Percentiles rank a stretch among this genome's conserved stretches.
Conservation (phyloP, 2,797 vertebrate genomes). For the Myioborus melanocephalus region DNA sequence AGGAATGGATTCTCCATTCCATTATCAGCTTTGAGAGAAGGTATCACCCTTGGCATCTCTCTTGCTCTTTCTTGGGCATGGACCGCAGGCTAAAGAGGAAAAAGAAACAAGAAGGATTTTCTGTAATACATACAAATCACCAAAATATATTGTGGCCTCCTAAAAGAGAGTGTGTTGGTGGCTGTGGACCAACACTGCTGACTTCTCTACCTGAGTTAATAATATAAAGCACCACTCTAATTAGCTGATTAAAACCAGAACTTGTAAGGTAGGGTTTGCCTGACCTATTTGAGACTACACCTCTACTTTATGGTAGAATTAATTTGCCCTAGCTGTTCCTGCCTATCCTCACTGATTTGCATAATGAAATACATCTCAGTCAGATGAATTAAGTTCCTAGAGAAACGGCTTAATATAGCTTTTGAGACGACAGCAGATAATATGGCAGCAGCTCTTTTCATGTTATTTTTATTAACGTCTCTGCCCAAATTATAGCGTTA, state of each 20-base stretch:
- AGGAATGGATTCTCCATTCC: not conserved
- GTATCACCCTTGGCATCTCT: not conserved
- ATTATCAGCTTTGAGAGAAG: not conserved
- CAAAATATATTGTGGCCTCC: not conserved
- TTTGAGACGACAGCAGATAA: not conserved
- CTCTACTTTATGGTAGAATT: not conserved
- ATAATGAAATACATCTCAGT: not conserved
- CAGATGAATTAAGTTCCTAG: not conserved
- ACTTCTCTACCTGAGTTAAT: not conserved
- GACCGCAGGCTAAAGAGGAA: not conserved
- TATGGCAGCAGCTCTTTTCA: not conserved
- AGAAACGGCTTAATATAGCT: accelerated
- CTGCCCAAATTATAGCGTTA: not conserved
- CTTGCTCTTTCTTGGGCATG: not conserved
- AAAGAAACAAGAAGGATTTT: not conserved
- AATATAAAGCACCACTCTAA: not conserved
- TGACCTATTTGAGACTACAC: not conserved
- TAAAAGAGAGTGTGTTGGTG: not conserved
- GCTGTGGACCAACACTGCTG: not conserved
- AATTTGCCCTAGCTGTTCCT: not conserved
- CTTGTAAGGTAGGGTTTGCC: not conserved
- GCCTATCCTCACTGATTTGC: not conserved
- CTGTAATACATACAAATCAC: not conserved
- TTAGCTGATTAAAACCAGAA: not conserved
- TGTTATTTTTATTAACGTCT: not conserved